Base-by-base conservation (phyloP, 1,140 invertebrate species). In the Habropoda laboriosa region DNA sequence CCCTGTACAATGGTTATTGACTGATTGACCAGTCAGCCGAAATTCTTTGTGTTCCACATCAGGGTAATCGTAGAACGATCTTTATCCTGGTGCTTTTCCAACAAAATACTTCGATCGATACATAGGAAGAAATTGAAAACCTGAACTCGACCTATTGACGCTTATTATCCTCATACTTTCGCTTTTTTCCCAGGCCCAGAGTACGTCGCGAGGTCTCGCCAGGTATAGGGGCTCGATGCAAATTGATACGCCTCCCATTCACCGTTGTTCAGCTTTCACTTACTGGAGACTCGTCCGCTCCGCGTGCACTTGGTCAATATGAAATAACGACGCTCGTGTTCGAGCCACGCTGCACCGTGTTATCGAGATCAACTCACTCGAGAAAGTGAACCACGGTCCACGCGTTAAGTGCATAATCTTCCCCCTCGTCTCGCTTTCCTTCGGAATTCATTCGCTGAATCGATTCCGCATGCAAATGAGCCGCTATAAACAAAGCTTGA, bases 401-500 rank as follows among this genome's bases (percentile, higher is more conserved):
- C 42, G 40, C 24, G n/a, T 63, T 42, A 27, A 42, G 63, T n/a
- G 42, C 27, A 66, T 45, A 66, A 66, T 66, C 40, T 47, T 32
- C 27, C 63, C 16, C 45, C 30, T 21, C 27, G 30, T 21, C 18
- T 16, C 55, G 8, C 30, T 6, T 32, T 57, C 27, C 58, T 1
- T 12, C 6, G 38, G n/a, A 42, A 27, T 63, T 27, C 61, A 42
- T 35, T 63, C 35, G 53, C 38, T 3, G 38, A 6, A 42, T 63
- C 60, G 60, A 63, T 63, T 42, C 24, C 24, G 7, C 63, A 47
- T 66, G 63, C 27, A 66, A 66, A 66, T 66, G 8, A 47, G 42
- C 18, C 42, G 63, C 42, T 47, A 66, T 66, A 40, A 47, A 30
- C 24, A 10, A 66, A 66, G 30, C 32, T 18, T 66, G 27, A 47